Evolutionary conservation across 2,888 invertebrate species (phyloP).

Genomic region (Cistogaster globosa): DNA sequence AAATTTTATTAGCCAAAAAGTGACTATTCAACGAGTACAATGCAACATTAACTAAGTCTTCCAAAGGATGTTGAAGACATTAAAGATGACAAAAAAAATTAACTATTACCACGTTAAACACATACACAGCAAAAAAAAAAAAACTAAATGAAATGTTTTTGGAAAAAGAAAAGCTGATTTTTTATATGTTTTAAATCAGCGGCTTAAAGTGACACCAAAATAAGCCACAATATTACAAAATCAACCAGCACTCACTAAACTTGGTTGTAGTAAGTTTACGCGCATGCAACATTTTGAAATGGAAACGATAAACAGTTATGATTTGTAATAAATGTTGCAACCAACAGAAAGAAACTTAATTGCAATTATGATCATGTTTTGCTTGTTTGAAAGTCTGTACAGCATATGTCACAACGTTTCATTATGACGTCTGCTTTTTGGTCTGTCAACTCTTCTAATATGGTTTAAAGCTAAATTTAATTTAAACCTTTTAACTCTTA

Average conservation of each 20-base stretch:
- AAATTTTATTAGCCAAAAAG: slow-evolving; percentile 26
- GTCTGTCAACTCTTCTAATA: slow-evolving; percentile 61
- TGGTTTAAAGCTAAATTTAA: slow-evolving; percentile 36
- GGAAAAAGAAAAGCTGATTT: no score
- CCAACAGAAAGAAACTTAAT: slow-evolving; percentile 43
- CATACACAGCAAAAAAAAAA: slow-evolving; percentile 4
- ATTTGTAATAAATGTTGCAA: slow-evolving; percentile 51
- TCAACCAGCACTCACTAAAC: slow-evolving; percentile 47
- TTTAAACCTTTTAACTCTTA: slow-evolving; percentile 17
- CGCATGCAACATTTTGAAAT: slow-evolving; percentile 33
- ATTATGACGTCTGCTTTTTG: slow-evolving; percentile 53
- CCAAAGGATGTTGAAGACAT: slow-evolving; percentile 30
- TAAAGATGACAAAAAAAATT: background rate
- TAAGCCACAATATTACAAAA: slow-evolving; percentile 22
- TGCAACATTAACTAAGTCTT: background rate
- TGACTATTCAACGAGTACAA: slow-evolving; percentile 29
- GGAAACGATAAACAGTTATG: slow-evolving; percentile 39
- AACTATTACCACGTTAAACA: slow-evolving; percentile 23
- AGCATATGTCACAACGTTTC: slow-evolving; percentile 15
- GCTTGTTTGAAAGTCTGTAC: slow-evolving; percentile 11
- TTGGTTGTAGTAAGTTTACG: background rate
- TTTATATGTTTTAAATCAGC: slow-evolving; percentile 8
- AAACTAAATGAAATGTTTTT: background rate
- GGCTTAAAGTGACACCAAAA: slow-evolving; percentile 60
- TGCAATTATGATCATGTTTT: slow-evolving; percentile 58